Percentiles rank a stretch among this genome's conserved stretches.
These are phyloP conservation scores for Amphibalanus amphitrite DNA, from an alignment of 1,140 invertebrate species.

Conservation along the genomic window DNA sequence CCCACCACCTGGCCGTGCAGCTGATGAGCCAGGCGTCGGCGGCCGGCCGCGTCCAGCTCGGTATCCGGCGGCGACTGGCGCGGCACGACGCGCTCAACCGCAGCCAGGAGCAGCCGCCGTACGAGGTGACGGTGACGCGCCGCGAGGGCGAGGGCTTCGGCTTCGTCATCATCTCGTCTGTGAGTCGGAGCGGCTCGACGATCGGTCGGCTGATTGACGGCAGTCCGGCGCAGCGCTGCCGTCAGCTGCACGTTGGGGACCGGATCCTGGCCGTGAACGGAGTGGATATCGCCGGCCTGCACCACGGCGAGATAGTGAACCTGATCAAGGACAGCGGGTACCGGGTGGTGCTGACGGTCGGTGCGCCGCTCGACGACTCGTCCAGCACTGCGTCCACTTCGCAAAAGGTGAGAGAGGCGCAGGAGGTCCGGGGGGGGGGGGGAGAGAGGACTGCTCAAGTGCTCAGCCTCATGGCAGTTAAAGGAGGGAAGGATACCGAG, in stretches of 20 bases:
- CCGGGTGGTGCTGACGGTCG: conserved; percentile 74
- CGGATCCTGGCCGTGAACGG: conserved; percentile 92
- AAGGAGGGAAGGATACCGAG: no score
- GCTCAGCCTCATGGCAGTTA: no score
- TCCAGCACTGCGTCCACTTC: conserved; percentile 35
- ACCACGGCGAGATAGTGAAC: conserved; percentile 92
- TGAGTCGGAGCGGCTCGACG: conserved; percentile 78
- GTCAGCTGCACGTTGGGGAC: conserved; percentile 77
- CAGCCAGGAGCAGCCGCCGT: conserved; percentile 29
- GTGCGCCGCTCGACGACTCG: conserved; percentile 40
- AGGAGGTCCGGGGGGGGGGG: conserved; percentile 3
- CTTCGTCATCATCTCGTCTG: conserved; percentile 95
- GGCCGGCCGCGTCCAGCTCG: conserved; percentile 45
- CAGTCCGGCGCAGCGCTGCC: conserved; percentile 85
- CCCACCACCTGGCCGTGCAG: conserved; percentile 75
- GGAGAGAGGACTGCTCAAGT: no score
- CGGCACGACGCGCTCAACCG: conserved; percentile 5
- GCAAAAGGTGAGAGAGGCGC: conserved; percentile 30
- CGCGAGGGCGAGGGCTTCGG: conserved; percentile 93
- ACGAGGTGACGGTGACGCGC: conserved; percentile 73
- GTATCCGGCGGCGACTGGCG: no score
- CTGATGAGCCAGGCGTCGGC: conserved; percentile 65
- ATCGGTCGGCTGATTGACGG: conserved; percentile 62
- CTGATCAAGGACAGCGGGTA: conserved; percentile 79
- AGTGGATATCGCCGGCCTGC: conserved; percentile 71